Evolutionary conservation across 2,888 invertebrate species (phyloP).

Genomic region (Stenolophus ochropezus): DNA sequence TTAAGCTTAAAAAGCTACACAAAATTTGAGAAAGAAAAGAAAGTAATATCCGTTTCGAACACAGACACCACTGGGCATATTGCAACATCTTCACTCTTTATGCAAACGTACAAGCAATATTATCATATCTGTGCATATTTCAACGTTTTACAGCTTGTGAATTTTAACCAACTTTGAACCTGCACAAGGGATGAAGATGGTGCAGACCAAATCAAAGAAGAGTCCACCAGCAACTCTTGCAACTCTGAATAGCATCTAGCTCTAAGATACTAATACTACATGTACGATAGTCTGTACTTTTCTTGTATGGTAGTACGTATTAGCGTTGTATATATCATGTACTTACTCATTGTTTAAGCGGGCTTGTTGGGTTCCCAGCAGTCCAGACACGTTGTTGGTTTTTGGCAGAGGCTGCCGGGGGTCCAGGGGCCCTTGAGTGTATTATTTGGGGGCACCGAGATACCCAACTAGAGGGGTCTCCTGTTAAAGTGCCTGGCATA

Average conservation of each 20-base stretch:
- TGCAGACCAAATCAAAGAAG: conserved; percentile 3
- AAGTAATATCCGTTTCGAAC: too few species aligned
- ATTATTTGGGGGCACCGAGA: conserved; percentile 58
- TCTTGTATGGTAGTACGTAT: conserved; percentile 51
- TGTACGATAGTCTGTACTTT: conserved; percentile 49
- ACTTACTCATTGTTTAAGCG: conserved; percentile 29
- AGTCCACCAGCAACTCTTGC: background rate
- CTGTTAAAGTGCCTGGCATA: conserved; percentile 60
- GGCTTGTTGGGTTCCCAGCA: background rate
- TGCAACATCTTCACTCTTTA: too few species aligned
- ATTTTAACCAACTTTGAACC: background rate
- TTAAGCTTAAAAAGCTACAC: too few species aligned
- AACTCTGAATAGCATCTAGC: conserved; percentile 13
- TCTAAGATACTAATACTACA: conserved; percentile 44
- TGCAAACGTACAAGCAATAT: conserved; percentile 5
- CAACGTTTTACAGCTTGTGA: background rate
- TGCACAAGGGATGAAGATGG: background rate
- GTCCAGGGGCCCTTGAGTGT: background rate
- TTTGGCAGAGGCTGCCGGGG: background rate
- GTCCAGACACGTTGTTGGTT: background rate
- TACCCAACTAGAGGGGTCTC: conserved; percentile 48
- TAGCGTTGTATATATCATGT: conserved; percentile 54
- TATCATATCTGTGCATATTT: conserved; percentile 26
- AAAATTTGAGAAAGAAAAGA: too few species aligned
- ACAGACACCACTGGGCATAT: too few species aligned